phyloP scores from a whole-genome alignment of 2,113 vertebrate species.

The Geococcyx californianus region DNA sequence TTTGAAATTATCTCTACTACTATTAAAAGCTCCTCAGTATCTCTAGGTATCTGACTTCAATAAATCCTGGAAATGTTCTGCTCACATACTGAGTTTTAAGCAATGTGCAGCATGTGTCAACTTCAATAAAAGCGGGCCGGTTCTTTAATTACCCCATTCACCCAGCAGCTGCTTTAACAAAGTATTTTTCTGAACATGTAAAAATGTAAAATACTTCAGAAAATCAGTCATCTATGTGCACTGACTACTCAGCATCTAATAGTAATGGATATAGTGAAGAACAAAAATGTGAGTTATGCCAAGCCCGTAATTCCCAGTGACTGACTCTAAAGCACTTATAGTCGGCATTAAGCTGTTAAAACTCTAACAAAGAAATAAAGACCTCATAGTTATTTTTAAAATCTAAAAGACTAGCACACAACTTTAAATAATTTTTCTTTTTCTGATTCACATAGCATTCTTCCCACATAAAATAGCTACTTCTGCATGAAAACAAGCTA shows the following conservation, averaged over 20 bases:
- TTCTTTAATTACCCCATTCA: constrained; percentile 51
- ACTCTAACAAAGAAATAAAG: constrained; percentile 18
- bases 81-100: constrained; percentile 38
- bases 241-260: constrained; percentile 27
- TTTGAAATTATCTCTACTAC: constrained; percentile 18
- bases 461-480: background rate
- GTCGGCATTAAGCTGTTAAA: constrained; percentile 30
- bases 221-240: constrained; percentile 1
- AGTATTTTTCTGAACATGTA: constrained; percentile 27
- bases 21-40: constrained; percentile 21
- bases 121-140: constrained; percentile 38
- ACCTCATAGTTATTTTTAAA: background rate
- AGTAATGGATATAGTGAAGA: constrained; percentile 30
- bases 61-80: constrained; percentile 44
- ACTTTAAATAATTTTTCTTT: background rate
- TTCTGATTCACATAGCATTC: background rate
- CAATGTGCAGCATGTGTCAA: constrained; percentile 30
- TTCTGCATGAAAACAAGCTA: background rate
- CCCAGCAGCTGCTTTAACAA: constrained; percentile 3
- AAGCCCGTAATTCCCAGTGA: constrained; percentile 36
- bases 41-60: background rate
- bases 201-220: background rate
- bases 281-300: background rate
- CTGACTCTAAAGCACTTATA: constrained; percentile 23
- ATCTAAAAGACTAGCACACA: background rate